Percentiles rank a stretch among this genome's conserved stretches.
Evolutionary conservation across 2,888 invertebrate genomes (phyloP).

Genomic region (Masnerella sp.): DNA sequence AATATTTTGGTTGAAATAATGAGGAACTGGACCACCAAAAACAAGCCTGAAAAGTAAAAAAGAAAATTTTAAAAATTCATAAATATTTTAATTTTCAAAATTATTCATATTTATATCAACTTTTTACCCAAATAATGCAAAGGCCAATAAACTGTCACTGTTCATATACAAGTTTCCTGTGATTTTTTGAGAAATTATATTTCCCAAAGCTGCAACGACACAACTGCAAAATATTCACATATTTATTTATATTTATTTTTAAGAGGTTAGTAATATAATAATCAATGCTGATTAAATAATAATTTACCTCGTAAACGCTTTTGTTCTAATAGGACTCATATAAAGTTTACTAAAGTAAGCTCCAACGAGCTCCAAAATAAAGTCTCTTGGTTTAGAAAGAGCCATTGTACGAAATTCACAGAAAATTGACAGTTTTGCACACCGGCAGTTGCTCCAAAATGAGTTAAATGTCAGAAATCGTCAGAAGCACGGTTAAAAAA

Average conservation of each 20-base stretch:
- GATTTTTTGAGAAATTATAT: slow-evolving; percentile 85
- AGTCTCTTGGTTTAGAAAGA: slow-evolving; percentile 82
- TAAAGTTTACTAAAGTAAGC: slow-evolving; percentile 88
- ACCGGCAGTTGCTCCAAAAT: not conserved
- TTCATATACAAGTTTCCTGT: slow-evolving; percentile 82
- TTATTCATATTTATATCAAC: slow-evolving; percentile 1
- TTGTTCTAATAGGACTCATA: slow-evolving; percentile 86
- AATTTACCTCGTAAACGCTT: slow-evolving; percentile 87
- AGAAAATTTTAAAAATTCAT: not conserved
- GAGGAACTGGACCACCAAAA: slow-evolving; percentile 89
- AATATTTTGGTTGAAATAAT: slow-evolving; percentile 84
- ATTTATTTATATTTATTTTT: slow-evolving; percentile 25
- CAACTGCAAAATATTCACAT: slow-evolving; percentile 80
- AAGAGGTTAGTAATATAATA: too few species aligned
- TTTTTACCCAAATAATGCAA: slow-evolving; percentile 86
- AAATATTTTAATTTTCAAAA: not conserved
- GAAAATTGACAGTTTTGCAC: not conserved
- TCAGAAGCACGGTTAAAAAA: slow-evolving; percentile 13
- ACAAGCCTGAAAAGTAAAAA: slow-evolving; percentile 80
- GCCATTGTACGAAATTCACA: slow-evolving; percentile 80
- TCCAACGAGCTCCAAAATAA: slow-evolving; percentile 82
- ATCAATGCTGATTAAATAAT: too few species aligned
- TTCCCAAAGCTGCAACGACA: slow-evolving; percentile 85
- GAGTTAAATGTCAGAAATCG: slow-evolving; percentile 11
- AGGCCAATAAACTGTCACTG: slow-evolving; percentile 84